A percentile compares a stretch with the other conserved stretches of the same genome.
Conservation (phyloP, 1,140 invertebrate genomes). For the Drosophila ficusphila region DNA sequence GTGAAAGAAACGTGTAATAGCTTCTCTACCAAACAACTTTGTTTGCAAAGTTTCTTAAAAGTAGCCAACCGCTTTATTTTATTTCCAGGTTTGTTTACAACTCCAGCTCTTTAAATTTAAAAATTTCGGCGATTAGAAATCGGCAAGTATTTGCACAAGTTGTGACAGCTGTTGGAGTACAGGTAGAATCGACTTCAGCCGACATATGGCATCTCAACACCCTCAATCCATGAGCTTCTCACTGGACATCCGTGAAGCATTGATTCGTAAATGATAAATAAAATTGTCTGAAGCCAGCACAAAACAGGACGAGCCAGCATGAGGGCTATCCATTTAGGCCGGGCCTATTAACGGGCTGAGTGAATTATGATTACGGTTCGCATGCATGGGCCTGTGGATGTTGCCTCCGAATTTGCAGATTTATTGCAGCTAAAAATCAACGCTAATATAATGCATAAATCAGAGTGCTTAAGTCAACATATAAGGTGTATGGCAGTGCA, state of each 20-base stretch:
- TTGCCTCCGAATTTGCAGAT: constrained; percentile 54
- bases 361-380: constrained; percentile 51
- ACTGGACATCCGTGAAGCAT: constrained; percentile 22
- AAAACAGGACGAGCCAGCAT: neutral
- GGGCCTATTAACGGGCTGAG: constrained; percentile 30
- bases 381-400: constrained; percentile 56
- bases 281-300: constrained; percentile 14
- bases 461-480: constrained; percentile 72
- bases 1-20: too few relatives aligned
- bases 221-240: neutral
- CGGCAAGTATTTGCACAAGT: constrained; percentile 22
- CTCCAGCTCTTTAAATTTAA: too few relatives aligned
- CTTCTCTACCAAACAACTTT: too few relatives aligned
- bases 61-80: constrained; percentile 27
- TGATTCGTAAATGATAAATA: constrained; percentile 23
- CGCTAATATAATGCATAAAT: constrained; percentile 80
- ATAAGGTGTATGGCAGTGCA: constrained; percentile 26
- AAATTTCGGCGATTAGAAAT: constrained; percentile 35
- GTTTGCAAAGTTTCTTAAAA: too few relatives aligned
- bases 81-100: neutral
- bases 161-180: constrained; percentile 13
- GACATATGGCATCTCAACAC: constrained; percentile 13
- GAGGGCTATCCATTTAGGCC: neutral
- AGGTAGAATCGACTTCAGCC: constrained; percentile 9
- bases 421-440: constrained; percentile 77